These are phyloP conservation scores for Drosophila parthenogenetica DNA, from an alignment of 2,888 invertebrate species.

Conservation along the genomic window DNA sequence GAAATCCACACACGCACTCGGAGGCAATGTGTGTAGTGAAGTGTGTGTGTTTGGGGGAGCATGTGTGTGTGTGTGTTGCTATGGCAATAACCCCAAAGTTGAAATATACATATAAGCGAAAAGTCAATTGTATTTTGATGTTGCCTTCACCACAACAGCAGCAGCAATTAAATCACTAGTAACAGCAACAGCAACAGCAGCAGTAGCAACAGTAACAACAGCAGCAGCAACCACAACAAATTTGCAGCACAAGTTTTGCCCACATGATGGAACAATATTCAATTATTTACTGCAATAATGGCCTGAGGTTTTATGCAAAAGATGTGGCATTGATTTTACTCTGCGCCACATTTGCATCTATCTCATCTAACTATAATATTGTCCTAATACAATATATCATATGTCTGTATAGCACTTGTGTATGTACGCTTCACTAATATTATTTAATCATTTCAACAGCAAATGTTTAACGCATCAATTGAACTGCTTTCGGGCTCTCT, in stretches of 20 bases:
- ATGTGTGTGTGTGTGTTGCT: conserved; percentile 43
- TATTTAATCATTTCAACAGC: background rate
- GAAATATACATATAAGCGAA: conserved; percentile 66
- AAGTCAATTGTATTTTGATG: conserved; percentile 79
- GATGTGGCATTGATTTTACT: conserved; percentile 23
- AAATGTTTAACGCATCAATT: background rate
- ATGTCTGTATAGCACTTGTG: background rate
- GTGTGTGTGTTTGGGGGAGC: background rate
- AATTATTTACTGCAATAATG: conserved; percentile 74
- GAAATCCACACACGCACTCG: conserved; percentile 59
- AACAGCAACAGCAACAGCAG: conserved; percentile 34
- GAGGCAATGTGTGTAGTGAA: background rate
- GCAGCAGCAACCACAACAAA: conserved; percentile 63
- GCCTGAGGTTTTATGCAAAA: conserved; percentile 47
- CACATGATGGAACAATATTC: conserved; percentile 68
- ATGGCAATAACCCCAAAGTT: conserved; percentile 68
- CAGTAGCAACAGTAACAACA: conserved; percentile 42
- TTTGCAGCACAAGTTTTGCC: conserved; percentile 50
- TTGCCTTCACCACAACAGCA: conserved; percentile 47
- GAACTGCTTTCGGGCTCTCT: background rate
- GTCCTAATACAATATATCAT: background rate
- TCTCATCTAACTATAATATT: background rate
- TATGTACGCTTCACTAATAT: background rate
- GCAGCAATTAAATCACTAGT: conserved; percentile 27
- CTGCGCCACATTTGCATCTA: background rate